Conservation (phyloP, 2,888 invertebrate genomes). For the Cepaea hortensis region DNA sequence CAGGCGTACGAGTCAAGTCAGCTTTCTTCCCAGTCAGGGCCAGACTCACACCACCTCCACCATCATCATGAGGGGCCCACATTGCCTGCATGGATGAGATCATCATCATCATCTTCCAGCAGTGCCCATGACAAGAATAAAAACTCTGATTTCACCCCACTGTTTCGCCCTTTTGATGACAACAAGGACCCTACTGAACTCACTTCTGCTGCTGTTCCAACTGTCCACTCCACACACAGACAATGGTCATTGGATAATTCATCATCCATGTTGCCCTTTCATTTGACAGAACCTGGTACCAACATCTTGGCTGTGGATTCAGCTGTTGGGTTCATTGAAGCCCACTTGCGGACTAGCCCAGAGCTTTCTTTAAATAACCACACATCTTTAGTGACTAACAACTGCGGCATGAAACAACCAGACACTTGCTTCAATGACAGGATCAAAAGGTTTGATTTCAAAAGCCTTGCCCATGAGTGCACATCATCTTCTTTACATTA, state of each 20-base stretch:
- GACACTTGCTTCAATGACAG: slow-evolving; percentile 48
- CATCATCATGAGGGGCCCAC: background rate
- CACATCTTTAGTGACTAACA: background rate
- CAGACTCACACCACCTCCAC: background rate
- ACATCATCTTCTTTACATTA: slow-evolving; percentile 8
- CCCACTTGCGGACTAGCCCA: slow-evolving; percentile 1
- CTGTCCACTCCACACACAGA: background rate
- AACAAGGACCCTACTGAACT: background rate
- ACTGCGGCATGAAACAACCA: background rate
- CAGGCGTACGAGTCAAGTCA: background rate
- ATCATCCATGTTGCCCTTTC: background rate
- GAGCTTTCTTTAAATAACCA: background rate
- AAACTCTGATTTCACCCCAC: slow-evolving; percentile 50
- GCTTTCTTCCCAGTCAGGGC: background rate
- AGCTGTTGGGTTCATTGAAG: background rate
- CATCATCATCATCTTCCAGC: slow-evolving; percentile 46
- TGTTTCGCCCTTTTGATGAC: slow-evolving; percentile 67
- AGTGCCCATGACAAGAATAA: slow-evolving; percentile 32
- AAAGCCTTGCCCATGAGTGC: slow-evolving; percentile 53
- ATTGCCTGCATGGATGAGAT: background rate
- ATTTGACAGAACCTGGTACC: background rate
- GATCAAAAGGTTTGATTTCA: slow-evolving; percentile 54
- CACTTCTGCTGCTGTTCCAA: background rate
- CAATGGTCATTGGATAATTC: slow-evolving; percentile 1
- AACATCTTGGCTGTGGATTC: background rate